Evolutionary conservation across 2,113 vertebrate genomes (phyloP), one percentile per base, ranked within the genome.

Genomic region (Panthera leo): DNA sequence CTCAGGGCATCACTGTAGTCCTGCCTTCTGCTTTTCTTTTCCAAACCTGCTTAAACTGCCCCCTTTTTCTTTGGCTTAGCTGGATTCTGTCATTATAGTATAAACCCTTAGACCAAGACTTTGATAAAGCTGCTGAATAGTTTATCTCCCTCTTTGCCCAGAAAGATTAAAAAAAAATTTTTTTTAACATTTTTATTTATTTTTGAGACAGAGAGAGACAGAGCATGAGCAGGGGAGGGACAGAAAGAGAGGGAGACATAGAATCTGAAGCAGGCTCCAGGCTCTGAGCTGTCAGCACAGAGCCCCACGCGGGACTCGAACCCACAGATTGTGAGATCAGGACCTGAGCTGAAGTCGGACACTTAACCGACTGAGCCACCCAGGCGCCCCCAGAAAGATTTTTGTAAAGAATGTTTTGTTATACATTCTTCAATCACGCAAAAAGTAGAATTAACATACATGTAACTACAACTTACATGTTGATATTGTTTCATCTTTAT

Each of bases 381-480:
- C 45, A 45, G 45, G 45, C 45, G 45, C 45, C 45, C 45, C 45
- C 45, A 45, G 45, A 45, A 45, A 45, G 45, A 45, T 45, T 63
- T 76, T 39, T 97, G 58, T 39, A 29, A 70, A 51, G 21, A 78
- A 19, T 3, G n/a, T 67, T 86, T 86, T 97, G 4, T 75, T 87
- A 61, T 53, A 85, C 51, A 53, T n/a, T 36, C 55, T 96, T 92
- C 10, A 71, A 29, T 67, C 21, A 27, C 31, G 45, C 39, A 71
- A 70, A 80, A 97, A 87, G 48, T 80, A 73, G 36, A 89, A 94
- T 95, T 76, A 78, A 34, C 10, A 34, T 34, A 79, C 15, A 79
- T 53, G 5, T 53, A 53, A 79, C 11, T 71, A 48, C n/a, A 86
- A 55, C 3, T 58, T 70, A 12, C 1, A 5, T 87, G 14, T 21